phyloP scores from a whole-genome alignment of 2,888 invertebrate species.

The Acholoe squamosa region DNA sequence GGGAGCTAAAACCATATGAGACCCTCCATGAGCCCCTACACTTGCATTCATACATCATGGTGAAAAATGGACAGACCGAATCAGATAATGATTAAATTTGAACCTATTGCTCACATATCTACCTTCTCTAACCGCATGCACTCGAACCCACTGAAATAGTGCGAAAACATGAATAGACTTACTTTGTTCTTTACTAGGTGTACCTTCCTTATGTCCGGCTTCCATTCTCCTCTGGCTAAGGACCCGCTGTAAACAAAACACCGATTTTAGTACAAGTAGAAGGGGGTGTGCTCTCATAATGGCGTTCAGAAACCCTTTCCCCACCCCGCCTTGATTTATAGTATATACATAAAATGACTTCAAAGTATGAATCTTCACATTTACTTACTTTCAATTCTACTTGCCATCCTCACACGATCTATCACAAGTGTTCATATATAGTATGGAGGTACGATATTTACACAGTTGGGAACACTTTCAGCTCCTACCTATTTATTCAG shows the following conservation, averaged over 20 bases:
- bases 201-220: conserved; percentile 73
- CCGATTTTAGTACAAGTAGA: no score
- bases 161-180: no score
- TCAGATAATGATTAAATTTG: background rate
- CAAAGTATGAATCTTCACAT: background rate
- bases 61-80: background rate
- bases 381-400: background rate
- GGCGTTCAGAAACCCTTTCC: no score
- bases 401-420: background rate
- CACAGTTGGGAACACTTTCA: background rate
- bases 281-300: no score
- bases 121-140: background rate
- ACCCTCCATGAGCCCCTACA: no score
- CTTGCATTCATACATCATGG: no score
- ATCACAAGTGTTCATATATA: no score
- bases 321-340: no score
- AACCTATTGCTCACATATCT: background rate
- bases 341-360: no score
- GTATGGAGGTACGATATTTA: no score
- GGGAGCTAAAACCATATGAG: no score
- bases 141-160: background rate
- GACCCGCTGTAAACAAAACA: background rate
- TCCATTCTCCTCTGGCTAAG: conserved; percentile 74
- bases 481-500: background rate
- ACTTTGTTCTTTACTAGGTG: conserved; percentile 77